These are phyloP conservation scores for Rotaria magnacalcarata DNA, from an alignment of 2,888 invertebrate species.

Conservation along the genomic window DNA sequence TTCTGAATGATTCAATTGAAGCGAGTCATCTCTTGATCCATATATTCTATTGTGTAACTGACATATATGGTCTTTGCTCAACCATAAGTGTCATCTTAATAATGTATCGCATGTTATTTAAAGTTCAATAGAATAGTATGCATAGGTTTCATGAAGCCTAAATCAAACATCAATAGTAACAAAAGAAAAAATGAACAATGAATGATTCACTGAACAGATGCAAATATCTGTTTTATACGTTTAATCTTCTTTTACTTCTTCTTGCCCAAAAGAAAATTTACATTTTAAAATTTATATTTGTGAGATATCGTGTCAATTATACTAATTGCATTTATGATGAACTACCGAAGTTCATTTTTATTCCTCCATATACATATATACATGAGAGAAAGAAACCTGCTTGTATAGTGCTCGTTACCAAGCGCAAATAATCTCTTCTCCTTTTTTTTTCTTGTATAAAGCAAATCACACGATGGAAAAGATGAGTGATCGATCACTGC, in stretches of 20 bases:
- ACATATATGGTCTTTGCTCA: neutral
- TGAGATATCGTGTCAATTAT: constrained; percentile 17
- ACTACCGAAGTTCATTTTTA: neutral
- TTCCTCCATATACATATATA: neutral
- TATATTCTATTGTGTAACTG: neutral
- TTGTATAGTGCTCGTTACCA: neutral
- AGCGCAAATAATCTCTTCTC: neutral
- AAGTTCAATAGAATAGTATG: neutral
- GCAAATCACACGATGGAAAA: neutral
- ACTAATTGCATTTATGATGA: neutral
- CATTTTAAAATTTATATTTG: too few relatives aligned
- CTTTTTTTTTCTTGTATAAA: neutral
- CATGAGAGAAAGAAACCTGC: neutral
- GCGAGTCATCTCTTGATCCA: neutral
- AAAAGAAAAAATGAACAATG: neutral
- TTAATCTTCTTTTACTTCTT: too few relatives aligned
- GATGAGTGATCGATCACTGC: neutral
- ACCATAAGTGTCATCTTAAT: neutral
- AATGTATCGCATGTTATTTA: neutral
- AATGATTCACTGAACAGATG: neutral
- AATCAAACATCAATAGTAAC: neutral
- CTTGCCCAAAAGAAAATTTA: too few relatives aligned
- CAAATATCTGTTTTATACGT: too few relatives aligned
- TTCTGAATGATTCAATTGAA: neutral
- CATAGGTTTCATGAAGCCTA: neutral